phyloP scores from a whole-genome alignment of 1,140 invertebrate species.

The Patella vulgata region DNA sequence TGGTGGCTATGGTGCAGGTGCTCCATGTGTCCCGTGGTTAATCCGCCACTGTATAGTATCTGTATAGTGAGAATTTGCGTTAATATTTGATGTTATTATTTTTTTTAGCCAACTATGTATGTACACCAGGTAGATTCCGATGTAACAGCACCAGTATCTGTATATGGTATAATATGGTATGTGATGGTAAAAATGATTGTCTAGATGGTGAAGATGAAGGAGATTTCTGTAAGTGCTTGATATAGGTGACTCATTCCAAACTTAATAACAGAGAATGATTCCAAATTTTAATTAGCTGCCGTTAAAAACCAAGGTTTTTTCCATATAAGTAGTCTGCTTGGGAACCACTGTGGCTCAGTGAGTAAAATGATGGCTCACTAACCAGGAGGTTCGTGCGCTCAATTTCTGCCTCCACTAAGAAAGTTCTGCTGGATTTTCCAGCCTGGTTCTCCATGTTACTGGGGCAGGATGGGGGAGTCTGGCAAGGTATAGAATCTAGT shows the following conservation, averaged over 20 bases:
- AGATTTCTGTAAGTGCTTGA: conserved; percentile 24
- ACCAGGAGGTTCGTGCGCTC: conserved; percentile 1
- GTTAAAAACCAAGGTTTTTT: background rate
- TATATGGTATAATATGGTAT: conserved; percentile 87
- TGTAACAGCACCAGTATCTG: conserved; percentile 69
- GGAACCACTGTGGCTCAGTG: conserved; percentile 1
- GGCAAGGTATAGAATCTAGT: too few species aligned
- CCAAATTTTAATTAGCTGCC: background rate
- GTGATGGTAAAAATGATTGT: conserved; percentile 66
- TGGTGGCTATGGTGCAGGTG: too few species aligned
- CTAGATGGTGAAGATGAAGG: conserved; percentile 69
- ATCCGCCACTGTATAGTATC: too few species aligned
- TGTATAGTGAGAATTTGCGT: too few species aligned
- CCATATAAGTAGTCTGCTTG: conserved; percentile 14
- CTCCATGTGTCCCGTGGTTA: too few species aligned
- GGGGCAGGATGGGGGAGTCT: too few species aligned
- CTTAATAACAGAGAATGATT: background rate
- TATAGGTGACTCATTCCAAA: background rate
- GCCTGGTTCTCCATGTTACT: too few species aligned
- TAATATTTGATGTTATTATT: too few species aligned
- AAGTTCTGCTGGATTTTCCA: too few species aligned
- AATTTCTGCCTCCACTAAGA: background rate
- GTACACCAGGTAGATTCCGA: conserved; percentile 68
- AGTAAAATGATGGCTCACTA: background rate
- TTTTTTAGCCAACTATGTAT: conserved; percentile 38